These are phyloP conservation scores for Gorsachius magnificus DNA, from an alignment of 2,797 vertebrate genomes.

Conservation along the genomic window DNA sequence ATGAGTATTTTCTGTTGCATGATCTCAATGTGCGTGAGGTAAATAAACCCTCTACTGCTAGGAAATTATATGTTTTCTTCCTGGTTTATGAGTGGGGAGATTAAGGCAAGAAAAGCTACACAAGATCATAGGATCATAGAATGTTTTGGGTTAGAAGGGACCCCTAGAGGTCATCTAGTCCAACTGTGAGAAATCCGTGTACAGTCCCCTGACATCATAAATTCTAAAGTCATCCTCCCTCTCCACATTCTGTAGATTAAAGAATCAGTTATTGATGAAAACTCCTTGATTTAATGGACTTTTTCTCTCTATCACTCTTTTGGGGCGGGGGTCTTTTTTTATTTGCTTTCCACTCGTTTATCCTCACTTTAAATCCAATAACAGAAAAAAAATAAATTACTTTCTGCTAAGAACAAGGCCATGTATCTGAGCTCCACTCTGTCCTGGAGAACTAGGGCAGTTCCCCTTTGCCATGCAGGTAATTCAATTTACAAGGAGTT, in stretches of 20 bases:
- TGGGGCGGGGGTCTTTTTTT: neutral
- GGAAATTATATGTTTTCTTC: neutral
- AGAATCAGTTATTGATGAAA: neutral
- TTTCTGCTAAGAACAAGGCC: neutral
- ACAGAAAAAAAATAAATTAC: neutral
- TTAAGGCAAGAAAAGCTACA: neutral
- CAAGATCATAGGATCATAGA: too few species aligned
- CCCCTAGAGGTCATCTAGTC: too few species aligned
- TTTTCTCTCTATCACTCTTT: neutral
- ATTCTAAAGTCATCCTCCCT: neutral
- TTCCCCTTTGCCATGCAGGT: neutral
- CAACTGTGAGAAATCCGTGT: neutral
- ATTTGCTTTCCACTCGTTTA: neutral
- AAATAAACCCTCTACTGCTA: neutral
- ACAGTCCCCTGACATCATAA: neutral
- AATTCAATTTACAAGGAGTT: slow-evolving; percentile 26
- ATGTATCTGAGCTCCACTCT: neutral
- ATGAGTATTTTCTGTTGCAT: neutral
- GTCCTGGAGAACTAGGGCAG: neutral
- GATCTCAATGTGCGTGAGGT: neutral
- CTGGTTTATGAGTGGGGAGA: neutral
- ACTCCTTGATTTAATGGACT: neutral
- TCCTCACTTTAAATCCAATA: neutral
- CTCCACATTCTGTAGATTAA: neutral
- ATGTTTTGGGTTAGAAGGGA: too few species aligned